Conservation (phyloP, 2,888 invertebrate genomes). For the Nemoura dubitans region DNA sequence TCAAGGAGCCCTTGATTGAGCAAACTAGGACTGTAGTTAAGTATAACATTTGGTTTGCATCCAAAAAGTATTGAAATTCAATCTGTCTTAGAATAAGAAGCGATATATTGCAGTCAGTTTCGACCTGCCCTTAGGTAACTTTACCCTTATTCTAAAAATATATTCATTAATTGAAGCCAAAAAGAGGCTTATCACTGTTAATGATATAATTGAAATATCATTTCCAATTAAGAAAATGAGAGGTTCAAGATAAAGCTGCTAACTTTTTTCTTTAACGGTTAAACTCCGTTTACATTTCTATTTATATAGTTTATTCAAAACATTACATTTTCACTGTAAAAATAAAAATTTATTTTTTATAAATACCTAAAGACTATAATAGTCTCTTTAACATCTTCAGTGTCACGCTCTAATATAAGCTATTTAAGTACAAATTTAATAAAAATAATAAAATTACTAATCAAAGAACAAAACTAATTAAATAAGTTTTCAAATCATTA, state of each 20-base stretch:
- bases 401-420: conserved; percentile 59
- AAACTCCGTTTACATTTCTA: conserved; percentile 64
- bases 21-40: conserved; percentile 61
- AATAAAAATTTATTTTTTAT: conserved; percentile 61
- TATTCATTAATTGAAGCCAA: conserved; percentile 65
- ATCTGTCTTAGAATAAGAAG: conserved; percentile 61
- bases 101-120: conserved; percentile 64
- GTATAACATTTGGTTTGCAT: conserved; percentile 63
- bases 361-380: conserved; percentile 55
- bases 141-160: conserved; percentile 58
- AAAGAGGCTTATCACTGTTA: conserved; percentile 74
- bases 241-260: conserved; percentile 68
- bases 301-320: conserved; percentile 73
- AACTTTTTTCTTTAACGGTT: conserved; percentile 65
- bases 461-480: too few relatives aligned
- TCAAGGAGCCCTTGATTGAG: conserved; percentile 70
- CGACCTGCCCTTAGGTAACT: conserved; percentile 61
- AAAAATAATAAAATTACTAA: too few relatives aligned
- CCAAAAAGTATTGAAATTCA: conserved; percentile 62
- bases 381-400: conserved; percentile 62
- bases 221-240: conserved; percentile 70
- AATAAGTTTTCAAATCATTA: too few relatives aligned
- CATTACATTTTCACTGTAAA: conserved; percentile 74
- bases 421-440: too few relatives aligned
- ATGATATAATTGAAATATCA: conserved; percentile 66